phyloP scores from a whole-genome alignment of 2,888 invertebrate species.

The Heliconius ethilla region DNA sequence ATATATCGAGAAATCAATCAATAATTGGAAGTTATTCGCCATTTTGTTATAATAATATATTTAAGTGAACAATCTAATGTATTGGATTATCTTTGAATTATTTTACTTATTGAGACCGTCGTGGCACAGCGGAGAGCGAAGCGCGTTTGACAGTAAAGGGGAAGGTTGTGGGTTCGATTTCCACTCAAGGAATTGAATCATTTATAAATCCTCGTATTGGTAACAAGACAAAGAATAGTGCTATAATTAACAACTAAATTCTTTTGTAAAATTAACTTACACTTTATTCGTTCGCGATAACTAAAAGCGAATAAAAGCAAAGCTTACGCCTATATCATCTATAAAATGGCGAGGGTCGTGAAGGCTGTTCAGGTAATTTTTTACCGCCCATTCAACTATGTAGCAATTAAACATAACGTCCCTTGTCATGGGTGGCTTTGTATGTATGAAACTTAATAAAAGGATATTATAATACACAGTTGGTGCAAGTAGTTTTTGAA shows the following conservation, averaged over 20 bases:
- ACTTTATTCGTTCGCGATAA: not conserved
- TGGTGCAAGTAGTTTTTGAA: conserved; percentile 32
- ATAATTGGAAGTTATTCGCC: not conserved
- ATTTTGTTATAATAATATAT: not conserved
- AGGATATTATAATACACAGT: conserved; percentile 27
- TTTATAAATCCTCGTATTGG: no score
- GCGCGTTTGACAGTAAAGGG: no score
- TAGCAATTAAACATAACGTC: conserved; percentile 60
- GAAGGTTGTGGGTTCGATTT: no score
- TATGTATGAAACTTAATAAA: conserved; percentile 43
- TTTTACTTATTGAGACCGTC: not conserved
- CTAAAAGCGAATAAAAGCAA: conserved; percentile 8
- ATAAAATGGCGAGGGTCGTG: conserved; percentile 33
- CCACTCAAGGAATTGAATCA: no score
- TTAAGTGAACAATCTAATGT: not conserved
- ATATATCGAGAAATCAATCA: no score
- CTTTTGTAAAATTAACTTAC: not conserved
- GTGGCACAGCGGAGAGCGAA: no score
- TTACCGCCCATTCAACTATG: conserved; percentile 46
- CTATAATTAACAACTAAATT: not conserved
- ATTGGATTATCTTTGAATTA: not conserved
- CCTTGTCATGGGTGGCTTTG: conserved; percentile 52
- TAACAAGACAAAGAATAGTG: not conserved
- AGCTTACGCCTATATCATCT: conserved; percentile 32
- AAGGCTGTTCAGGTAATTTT: conserved; percentile 38